phyloP scores from a whole-genome alignment of 1,140 invertebrate genomes.

The Phortica variegata region DNA sequence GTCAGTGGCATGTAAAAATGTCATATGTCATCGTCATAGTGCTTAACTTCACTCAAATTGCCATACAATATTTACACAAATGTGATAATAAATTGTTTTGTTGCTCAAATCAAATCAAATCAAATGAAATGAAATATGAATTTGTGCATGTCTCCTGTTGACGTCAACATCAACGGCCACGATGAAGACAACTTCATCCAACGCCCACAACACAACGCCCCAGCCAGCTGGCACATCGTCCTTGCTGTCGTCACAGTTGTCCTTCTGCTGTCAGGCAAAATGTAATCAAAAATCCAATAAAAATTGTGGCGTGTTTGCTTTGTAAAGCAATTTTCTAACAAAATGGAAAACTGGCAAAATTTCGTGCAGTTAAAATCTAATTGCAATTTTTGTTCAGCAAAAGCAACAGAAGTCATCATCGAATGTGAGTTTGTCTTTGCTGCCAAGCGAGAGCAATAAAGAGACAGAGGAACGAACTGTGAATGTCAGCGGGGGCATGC shows the following conservation, averaged over 20 bases:
- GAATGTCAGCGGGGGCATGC: no score
- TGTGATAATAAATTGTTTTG: constrained; percentile 30
- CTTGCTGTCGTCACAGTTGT: not conserved
- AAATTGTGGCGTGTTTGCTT: constrained; percentile 11
- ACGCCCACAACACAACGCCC: no score
- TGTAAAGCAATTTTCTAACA: constrained; percentile 1
- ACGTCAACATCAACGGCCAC: no score
- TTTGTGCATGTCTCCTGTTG: not conserved
- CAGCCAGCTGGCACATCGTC: no score
- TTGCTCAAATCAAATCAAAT: not conserved
- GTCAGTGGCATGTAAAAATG: no score
- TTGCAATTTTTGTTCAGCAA: constrained; percentile 13
- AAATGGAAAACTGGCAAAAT: constrained; percentile 2
- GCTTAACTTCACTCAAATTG: constrained; percentile 17
- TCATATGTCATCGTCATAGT: no score
- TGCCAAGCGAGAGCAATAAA: not conserved
- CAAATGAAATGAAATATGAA: no score
- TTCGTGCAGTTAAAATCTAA: constrained; percentile 25
- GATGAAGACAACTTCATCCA: no score
- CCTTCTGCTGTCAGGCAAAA: constrained; percentile 6
- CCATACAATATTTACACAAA: constrained; percentile 20
- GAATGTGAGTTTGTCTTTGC: not conserved
- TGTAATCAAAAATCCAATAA: constrained; percentile 40
- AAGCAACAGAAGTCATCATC: not conserved
- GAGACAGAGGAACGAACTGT: no score